These are phyloP conservation scores for Eulemur mongoz DNA, from an alignment of 2,797 vertebrate genomes.

Conservation along the genomic window DNA sequence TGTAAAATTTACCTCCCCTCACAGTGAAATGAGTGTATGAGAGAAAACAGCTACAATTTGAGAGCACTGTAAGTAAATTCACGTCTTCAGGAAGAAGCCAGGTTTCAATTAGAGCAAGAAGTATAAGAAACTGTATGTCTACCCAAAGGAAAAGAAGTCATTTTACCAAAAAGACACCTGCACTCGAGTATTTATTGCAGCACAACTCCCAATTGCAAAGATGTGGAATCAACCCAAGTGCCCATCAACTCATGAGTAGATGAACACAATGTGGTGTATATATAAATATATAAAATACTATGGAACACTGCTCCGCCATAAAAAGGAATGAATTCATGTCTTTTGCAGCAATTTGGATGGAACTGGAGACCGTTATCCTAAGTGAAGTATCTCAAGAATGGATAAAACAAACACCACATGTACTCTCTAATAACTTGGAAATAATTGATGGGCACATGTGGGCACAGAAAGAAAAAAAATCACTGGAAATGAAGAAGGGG, in stretches of 20 bases:
- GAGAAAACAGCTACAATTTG: not conserved
- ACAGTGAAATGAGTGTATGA: not conserved
- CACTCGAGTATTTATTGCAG: not conserved
- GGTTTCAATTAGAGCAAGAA: not conserved
- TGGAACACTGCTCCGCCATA: not conserved
- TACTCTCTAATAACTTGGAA: not conserved
- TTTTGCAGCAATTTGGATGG: not conserved
- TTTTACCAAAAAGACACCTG: not conserved
- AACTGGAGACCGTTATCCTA: not conserved
- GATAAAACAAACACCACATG: not conserved
- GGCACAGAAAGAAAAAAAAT: not conserved
- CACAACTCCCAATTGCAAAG: not conserved
- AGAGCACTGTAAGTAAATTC: not conserved
- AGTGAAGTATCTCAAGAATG: not conserved
- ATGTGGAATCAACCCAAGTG: not conserved
- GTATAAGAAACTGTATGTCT: not conserved
- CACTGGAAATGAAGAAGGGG: not conserved
- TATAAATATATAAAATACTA: not conserved
- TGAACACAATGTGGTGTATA: not conserved
- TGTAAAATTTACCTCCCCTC: not conserved
- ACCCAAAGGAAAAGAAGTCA: not conserved
- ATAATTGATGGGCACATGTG: not conserved
- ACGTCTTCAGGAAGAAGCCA: not conserved
- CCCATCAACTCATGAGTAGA: not conserved
- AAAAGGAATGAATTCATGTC: not conserved